phyloP scores from a whole-genome alignment of 2,113 vertebrate genomes.

The Salminus brasiliensis region DNA sequence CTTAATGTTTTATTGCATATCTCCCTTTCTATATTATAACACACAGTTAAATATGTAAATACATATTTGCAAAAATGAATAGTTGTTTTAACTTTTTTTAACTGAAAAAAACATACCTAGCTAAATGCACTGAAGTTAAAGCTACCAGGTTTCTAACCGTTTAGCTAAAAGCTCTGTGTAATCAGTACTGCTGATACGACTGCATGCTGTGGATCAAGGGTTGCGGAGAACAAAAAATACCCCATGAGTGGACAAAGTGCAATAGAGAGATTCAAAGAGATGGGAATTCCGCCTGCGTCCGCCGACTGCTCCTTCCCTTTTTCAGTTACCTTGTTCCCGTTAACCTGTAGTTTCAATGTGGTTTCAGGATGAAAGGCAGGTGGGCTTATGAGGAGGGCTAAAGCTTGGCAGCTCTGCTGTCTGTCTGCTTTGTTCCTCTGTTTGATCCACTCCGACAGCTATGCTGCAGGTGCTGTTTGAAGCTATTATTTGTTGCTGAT shows the following conservation, averaged over 20 bases:
- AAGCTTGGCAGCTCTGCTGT: constrained; percentile 21
- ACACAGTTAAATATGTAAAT: no score
- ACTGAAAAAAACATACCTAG: no score
- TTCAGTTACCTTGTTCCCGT: constrained; percentile 21
- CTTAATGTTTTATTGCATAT: no score
- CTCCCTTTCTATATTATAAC: no score
- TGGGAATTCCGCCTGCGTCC: not conserved
- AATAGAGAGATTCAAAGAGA: not conserved
- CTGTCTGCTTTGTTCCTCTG: constrained; percentile 35
- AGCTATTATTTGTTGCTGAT: not conserved
- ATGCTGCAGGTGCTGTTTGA: constrained; percentile 12
- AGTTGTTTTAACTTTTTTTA: no score
- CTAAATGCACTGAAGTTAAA: no score
- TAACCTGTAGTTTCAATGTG: constrained; percentile 21
- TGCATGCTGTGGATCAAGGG: no score
- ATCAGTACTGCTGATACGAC: no score
- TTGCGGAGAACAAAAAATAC: no score
- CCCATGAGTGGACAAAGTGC: not conserved
- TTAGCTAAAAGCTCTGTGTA: no score
- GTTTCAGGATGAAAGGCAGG: constrained; percentile 36
- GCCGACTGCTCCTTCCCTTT: not conserved
- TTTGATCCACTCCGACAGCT: constrained; percentile 32
- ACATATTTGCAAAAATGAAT: no score
- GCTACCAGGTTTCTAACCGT: no score
- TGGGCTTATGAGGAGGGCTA: not conserved